Base-by-base conservation (phyloP, 1,140 invertebrate genomes). In the Bursaphelenchus mucronatus region DNA sequence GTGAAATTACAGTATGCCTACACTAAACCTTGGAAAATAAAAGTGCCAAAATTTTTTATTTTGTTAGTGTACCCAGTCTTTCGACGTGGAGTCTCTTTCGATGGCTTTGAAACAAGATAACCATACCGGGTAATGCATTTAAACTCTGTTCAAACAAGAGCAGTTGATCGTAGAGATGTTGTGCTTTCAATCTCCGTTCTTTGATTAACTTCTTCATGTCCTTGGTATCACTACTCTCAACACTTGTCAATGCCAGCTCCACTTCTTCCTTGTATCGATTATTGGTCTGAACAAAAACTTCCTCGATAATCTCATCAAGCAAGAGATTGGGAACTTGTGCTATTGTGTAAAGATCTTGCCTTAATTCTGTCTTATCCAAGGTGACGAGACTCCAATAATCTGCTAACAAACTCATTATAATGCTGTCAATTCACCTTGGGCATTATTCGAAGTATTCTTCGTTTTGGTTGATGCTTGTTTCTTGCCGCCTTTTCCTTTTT, bases 401-500 rank as follows among this genome's bases (percentile, higher is more conserved):
- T 39, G 57, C 15, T 64, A 67, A 62, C 50, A 45, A 50, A 44
- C n/a, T 49, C 13, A 47, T 47, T 49, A 47, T 30, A 13, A 43
- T 53, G 21, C 17, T 43, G 11, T 6, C 11, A 11, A 19, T 45
- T 13, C 19, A 66, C 44, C 21, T 52, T 69, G 39, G 11, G 11
- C 0, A 49, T 45, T 21, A 40, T 54, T 11, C 39, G 61, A 15
- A 11, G 64, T 39, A 44, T 56, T 3, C 47, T 63, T 75, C 13
- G 73, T 43, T 21, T 53, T 66, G 11, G 39, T 19, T 53, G 41
- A 9, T 40, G 52, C 19, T 17, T 30, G 43, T 59, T 75, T 71
- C 58, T 75, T 71, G 30, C 21, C 73, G 9, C 73, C 55, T 21
- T 68, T 69, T 53, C 68, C 66, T 47, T 71, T 71, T 57, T 45